Evolutionary conservation across 2,113 vertebrate species (phyloP).

Genomic region (Puffinus mauretanicus): DNA sequence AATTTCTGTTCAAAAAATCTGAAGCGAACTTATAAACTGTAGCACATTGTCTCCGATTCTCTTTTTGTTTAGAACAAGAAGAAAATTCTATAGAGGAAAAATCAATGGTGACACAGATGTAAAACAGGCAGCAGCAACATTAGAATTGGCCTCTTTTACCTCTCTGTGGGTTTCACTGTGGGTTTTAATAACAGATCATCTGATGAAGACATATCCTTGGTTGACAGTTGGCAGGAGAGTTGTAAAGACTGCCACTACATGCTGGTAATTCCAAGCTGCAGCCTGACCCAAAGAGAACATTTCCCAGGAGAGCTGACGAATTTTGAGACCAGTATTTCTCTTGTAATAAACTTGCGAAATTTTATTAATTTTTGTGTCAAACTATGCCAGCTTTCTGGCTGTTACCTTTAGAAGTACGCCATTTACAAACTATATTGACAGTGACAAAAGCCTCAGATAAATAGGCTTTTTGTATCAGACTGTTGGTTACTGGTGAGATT

Average conservation of each 20-base stretch:
- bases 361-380: background rate
- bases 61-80: background rate
- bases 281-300: background rate
- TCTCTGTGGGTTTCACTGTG: background rate
- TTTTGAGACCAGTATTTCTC: background rate
- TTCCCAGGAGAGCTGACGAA: background rate
- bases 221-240: background rate
- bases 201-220: background rate
- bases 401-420: background rate
- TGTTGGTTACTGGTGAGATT: background rate
- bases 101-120: background rate
- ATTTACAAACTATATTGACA: background rate
- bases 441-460: background rate
- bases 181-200: background rate
- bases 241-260: background rate
- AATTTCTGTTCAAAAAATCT: background rate
- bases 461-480: background rate
- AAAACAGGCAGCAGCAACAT: background rate
- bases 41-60: background rate
- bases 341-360: background rate
- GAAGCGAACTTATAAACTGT: background rate
- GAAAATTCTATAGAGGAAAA: background rate
- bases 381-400: background rate
- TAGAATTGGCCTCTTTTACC: background rate
- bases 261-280: background rate